Conservation (phyloP, 2,113 vertebrate genomes). For the Peucedramus taeniatus region DNA sequence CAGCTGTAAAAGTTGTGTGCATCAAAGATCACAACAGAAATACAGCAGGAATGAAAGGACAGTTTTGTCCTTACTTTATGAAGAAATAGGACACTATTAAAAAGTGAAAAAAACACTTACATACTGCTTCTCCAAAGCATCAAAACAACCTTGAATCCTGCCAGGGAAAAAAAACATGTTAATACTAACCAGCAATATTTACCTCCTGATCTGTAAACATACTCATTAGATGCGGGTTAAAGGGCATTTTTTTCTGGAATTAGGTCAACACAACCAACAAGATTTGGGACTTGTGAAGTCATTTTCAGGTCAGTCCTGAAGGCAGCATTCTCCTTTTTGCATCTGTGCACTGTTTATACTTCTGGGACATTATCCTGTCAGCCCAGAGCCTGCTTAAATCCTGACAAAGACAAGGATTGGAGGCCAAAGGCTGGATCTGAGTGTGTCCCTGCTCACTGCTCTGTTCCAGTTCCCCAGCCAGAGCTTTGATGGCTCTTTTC, state of each 20-base stretch:
- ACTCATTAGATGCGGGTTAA: background rate
- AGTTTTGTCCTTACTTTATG: background rate
- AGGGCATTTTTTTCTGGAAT: background rate
- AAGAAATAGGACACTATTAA: background rate
- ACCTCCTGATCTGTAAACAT: conserved; percentile 32
- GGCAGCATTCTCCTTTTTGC: background rate
- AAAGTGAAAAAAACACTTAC: conserved; percentile 58
- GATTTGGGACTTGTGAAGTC: background rate
- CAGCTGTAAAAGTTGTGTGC: background rate
- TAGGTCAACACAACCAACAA: background rate
- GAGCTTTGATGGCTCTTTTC: background rate
- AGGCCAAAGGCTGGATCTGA: background rate
- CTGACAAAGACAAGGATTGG: background rate
- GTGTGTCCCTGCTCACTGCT: background rate
- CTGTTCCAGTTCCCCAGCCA: background rate
- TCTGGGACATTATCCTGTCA: background rate
- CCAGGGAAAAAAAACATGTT: conserved; percentile 37
- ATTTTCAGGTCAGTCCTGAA: conserved; percentile 1
- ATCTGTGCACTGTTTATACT: background rate
- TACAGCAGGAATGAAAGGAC: background rate
- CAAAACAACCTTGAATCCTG: conserved; percentile 80
- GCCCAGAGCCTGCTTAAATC: background rate
- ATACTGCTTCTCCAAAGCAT: conserved; percentile 77
- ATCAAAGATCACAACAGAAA: background rate
- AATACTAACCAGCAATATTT: conserved; percentile 10